A percentile compares a stretch with the other conserved stretches of the same genome.
Conservation (phyloP, 2,888 invertebrate genomes). For the Podabrus alpinus region DNA sequence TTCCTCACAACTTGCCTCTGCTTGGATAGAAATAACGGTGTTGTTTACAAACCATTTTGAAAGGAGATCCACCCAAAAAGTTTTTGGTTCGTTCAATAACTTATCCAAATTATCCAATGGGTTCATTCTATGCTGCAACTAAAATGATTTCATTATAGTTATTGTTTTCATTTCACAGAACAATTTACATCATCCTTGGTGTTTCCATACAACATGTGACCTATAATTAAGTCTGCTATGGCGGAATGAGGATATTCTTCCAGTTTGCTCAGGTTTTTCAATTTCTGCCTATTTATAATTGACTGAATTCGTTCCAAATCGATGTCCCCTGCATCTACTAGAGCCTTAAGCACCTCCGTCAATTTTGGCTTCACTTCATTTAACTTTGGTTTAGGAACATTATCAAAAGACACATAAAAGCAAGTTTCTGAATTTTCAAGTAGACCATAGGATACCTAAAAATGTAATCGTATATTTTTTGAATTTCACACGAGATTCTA, state of each 20-base stretch:
- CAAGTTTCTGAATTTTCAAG: constrained; percentile 74
- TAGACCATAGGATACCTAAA: constrained; percentile 68
- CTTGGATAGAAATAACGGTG: constrained; percentile 65
- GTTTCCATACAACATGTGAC: constrained; percentile 82
- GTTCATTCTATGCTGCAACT: constrained; percentile 73
- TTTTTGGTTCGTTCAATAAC: constrained; percentile 63
- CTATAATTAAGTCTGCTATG: constrained; percentile 77
- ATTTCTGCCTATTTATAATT: constrained; percentile 71
- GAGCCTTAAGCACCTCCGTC: constrained; percentile 55
- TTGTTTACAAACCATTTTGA: constrained; percentile 69
- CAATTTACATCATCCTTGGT: constrained; percentile 69
- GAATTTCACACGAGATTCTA: neutral
- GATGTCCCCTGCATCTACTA: constrained; percentile 60
- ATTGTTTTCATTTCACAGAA: neutral
- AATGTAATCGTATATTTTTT: constrained; percentile 34
- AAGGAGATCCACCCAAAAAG: constrained; percentile 75
- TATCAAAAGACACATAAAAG: constrained; percentile 73
- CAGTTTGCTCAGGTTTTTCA: constrained; percentile 71
- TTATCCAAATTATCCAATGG: constrained; percentile 65
- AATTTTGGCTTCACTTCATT: constrained; percentile 64
- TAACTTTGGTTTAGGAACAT: constrained; percentile 73
- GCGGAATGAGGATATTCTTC: constrained; percentile 79
- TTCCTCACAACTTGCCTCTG: constrained; percentile 67
- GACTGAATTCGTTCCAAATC: constrained; percentile 77
- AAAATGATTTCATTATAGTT: constrained; percentile 32